Evolutionary conservation across 1,140 invertebrate genomes (phyloP), one percentile per base, ranked within the genome.

Genomic region (Tetragnatha versicolor): DNA sequence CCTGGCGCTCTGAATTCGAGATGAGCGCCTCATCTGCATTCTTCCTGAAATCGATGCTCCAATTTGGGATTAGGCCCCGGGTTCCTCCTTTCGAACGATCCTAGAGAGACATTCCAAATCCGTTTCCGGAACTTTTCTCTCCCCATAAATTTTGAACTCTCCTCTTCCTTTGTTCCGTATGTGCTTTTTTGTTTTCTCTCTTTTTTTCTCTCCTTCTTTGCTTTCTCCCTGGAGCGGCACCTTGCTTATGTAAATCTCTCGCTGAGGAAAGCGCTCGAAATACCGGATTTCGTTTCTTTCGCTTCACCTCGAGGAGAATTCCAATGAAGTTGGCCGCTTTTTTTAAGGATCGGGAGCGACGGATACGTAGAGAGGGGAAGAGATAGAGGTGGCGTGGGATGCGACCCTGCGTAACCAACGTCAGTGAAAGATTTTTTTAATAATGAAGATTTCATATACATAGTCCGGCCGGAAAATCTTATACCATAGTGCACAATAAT

Each of bases 71-170:
- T 69, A 53, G 25, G 49, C 31, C 66, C 31, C 29, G 47, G 27
- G 66, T 20, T 37, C 25, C 55, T 69, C 66, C 66, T 53, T 39
- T 61, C 55, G 58, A 75, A 63, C 70, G 70, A 63, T 75, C 53
- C 42, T 12, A 31, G 17, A 47, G 37, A 60, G 69, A 51, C 69
- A 60, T 73, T 60, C 37, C 20, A 75, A 75, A 75, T 75, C 70
- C 70, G 66, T 69, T 69, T 69, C 47, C 42, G 12, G 22, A 61
- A 75, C 47, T 33, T 75, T 61, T 75, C 63, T 45, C 63, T 58
- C 63, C 58, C 51, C 70, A 55, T 61, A 61, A 75, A 75, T 61
- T 75, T 75, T 75, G 70, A 75, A 29, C 66, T 77, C 73, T 51
- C 58, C 27, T 58, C 35, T 55, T 33, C 22, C 31, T 42, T 58